A percentile compares a stretch with the other conserved stretches of the same genome.
These are phyloP conservation scores for Gastrophryne carolinensis DNA, from an alignment of 2,797 vertebrate genomes.

Conservation along the genomic window DNA sequence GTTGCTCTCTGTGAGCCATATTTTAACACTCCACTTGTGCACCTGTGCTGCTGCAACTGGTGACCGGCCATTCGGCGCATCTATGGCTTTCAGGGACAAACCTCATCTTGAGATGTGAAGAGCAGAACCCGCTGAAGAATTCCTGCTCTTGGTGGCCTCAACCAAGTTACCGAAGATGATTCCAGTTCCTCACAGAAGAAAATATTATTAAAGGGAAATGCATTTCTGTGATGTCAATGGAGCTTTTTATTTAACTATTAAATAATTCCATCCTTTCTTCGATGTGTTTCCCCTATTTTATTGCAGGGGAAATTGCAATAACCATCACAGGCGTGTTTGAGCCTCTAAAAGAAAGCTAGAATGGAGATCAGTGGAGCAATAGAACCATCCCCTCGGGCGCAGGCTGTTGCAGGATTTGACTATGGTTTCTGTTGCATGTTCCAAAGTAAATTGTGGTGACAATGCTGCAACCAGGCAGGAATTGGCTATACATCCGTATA, in stretches of 20 bases:
- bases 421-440: slow-evolving; percentile 25
- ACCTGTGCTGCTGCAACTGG: background rate
- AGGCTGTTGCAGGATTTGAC: background rate
- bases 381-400: background rate
- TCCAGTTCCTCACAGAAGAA: background rate
- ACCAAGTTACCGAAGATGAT: background rate
- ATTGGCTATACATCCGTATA: background rate
- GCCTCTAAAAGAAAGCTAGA: background rate
- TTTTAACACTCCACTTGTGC: slow-evolving; percentile 35
- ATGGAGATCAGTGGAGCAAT: background rate
- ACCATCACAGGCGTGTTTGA: background rate
- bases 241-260: background rate
- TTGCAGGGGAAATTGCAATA: background rate
- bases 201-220: slow-evolving; percentile 37
- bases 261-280: background rate
- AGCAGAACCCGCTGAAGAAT: background rate
- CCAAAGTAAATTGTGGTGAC: background rate
- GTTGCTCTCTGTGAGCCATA: slow-evolving; percentile 5
- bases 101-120: background rate
- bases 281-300: background rate
- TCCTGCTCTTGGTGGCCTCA: slow-evolving; percentile 1
- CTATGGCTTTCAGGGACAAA: slow-evolving; percentile 25
- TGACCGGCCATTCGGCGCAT: background rate
- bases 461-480: background rate
- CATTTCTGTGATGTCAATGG: background rate